phyloP scores from a whole-genome alignment of 2,113 vertebrate genomes.

The Sminthopsis crassicaudata region DNA sequence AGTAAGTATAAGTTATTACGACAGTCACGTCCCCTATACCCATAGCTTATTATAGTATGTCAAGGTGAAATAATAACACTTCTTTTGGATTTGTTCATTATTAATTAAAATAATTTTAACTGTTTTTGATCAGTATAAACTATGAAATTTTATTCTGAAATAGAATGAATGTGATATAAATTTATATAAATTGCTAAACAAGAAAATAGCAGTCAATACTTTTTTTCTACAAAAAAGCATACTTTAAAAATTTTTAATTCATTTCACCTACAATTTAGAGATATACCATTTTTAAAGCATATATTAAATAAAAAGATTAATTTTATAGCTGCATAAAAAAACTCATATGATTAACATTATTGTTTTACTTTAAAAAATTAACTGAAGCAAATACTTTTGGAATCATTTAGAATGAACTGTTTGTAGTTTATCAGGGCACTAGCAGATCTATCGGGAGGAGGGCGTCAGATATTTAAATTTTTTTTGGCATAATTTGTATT shows the following conservation, averaged over 20 bases:
- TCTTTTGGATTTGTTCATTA: background rate
- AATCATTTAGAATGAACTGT: background rate
- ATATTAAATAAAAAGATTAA: background rate
- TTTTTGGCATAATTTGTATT: background rate
- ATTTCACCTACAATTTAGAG: background rate
- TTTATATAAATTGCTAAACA: background rate
- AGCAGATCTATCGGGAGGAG: background rate
- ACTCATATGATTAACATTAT: background rate
- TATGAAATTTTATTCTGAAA: rapidly evolving
- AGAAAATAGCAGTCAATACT: background rate
- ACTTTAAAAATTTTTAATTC: background rate
- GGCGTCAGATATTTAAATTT: too few relatives aligned
- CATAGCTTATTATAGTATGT: slow-evolving; percentile 88
- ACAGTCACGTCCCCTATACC: slow-evolving; percentile 97
- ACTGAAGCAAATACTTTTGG: too few relatives aligned
- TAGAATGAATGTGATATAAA: background rate
- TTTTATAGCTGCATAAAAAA: background rate
- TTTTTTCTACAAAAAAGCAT: background rate
- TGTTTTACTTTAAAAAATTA: background rate
- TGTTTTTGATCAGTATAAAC: background rate
- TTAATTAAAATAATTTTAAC: background rate
- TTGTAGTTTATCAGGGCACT: too few relatives aligned
- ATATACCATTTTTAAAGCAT: background rate
- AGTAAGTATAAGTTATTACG: slow-evolving; percentile 97
- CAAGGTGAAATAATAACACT: slow-evolving; percentile 81